Base-by-base conservation (phyloP, 2,888 invertebrate species). In the Ormyrus thymus region DNA sequence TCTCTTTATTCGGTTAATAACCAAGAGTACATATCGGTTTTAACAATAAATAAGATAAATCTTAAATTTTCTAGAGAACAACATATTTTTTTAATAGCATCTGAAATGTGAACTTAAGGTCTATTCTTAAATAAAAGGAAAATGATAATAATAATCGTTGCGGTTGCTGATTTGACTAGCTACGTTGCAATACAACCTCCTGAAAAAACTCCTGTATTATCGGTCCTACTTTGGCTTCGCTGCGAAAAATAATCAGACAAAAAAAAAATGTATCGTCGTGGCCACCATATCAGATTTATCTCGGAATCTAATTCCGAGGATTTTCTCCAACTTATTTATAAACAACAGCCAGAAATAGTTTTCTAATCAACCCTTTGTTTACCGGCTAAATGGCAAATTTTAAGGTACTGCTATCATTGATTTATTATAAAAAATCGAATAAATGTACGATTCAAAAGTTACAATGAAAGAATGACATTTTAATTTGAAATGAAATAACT, bases 161-260 rank as follows among this genome's bases (percentile, higher is more conserved):
- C 79, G 53, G 61, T 69, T 74, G 81, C 65, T 81, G 81, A 81
- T 81, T 81, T 71, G 64, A 81, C 81, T 81, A 81, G 79, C 76
- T 73, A 79, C 77, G 11, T 68, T 71, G 58, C 76, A 74, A 81
- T 81, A 81, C 81, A 81, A 81, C 81, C 81, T 81, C 76, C 72
- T 71, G 55, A 62, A 50, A 65, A 72, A 29, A 29, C 29, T 29
- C 29, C 81, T 78, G 72, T 69, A 77, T 59, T 80, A 72, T 71
- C 77, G 74, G 78, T 77, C 81, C 81, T 81, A 81, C 58, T 74
- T 78, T 62, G 69, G 58, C 53, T 76, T 55, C 29, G 81, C 81
- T 81, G 81, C 73, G 81, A 78, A 81, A 81, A 81, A 77, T 65
- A 75, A 81, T 68, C 45, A 73, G 65, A 64, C 53, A 76, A 66